Base-by-base conservation (phyloP, 2,113 vertebrate species). In the Irena cyanogastra region DNA sequence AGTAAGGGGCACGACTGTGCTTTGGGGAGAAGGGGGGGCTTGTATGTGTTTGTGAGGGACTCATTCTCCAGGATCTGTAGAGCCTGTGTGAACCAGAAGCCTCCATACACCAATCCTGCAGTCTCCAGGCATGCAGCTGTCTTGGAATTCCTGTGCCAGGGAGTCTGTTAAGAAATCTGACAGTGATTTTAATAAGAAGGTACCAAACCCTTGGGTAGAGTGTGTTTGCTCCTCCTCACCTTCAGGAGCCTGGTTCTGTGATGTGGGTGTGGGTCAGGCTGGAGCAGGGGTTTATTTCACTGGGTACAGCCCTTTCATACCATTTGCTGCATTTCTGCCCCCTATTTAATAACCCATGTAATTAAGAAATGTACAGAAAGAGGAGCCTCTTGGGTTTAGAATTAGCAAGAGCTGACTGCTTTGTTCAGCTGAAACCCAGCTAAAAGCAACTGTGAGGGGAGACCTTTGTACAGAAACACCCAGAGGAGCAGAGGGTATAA, bases 381-480 rank as follows among this genome's bases (percentile, higher is more conserved):
- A 90, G 33, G 26, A 83, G 35, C 28, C 87, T 54, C 90, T 52
- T 66, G 90, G 63, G 94, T 70, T 93, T 63, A 92, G 70, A 93
- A 91, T 92, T 60, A 96, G 71, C 5, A 1, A 80, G 84, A 72
- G 60, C 71, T 68, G 71, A 56, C 82, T 94, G 85, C 85, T 93
- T 94, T 96, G 71, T 96, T 95, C 85, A 56, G 82, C 90, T 93
- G 90, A 94, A 95, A 95, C 74, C 39, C 93, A 90, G 82, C 66
- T 95, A 74, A 93, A 93, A 93, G 90, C 56, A 64, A 64, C 60
- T 11, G 5, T 37, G 87, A 90, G 22, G 56, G 71, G 39, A 95
- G 59, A 80, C 82, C 47, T 70, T 88, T 82, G 41, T 47, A 44
- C 8, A 65, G 89, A 57, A 89, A 37, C 47, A 60, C 79, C 33